These are phyloP conservation scores for Drosophila carrolli DNA, from an alignment of 1,140 invertebrate genomes.

Conservation along the genomic window DNA sequence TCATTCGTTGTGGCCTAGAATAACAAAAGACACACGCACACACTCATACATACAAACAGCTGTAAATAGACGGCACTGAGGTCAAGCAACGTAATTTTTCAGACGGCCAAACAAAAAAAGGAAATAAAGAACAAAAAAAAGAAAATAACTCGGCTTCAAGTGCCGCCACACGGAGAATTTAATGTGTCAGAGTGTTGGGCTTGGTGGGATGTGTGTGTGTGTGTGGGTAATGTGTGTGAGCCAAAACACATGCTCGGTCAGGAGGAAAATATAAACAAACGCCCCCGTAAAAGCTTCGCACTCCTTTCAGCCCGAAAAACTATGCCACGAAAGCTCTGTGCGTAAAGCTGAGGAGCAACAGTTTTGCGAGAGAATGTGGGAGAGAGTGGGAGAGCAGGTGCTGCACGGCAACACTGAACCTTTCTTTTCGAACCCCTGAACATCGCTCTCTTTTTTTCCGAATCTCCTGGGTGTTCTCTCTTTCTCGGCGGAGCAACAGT, in stretches of 20 bases:
- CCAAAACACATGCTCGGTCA: slow-evolving; percentile 65
- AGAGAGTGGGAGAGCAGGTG: slow-evolving; percentile 9
- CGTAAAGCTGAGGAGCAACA: slow-evolving; percentile 75
- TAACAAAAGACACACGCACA: slow-evolving; percentile 56
- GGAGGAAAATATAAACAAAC: slow-evolving; percentile 79
- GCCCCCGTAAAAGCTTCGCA: slow-evolving; percentile 69
- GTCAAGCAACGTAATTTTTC: slow-evolving; percentile 78
- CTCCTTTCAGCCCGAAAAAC: slow-evolving; percentile 52
- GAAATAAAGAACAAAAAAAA: slow-evolving; percentile 16
- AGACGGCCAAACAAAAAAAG: slow-evolving; percentile 67
- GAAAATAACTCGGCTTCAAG: slow-evolving; percentile 51
- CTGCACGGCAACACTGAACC: slow-evolving; percentile 70
- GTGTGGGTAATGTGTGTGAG: slow-evolving; percentile 19
- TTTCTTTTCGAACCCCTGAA: not conserved
- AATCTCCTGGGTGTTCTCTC: slow-evolving; percentile 12
- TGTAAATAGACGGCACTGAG: slow-evolving; percentile 47
- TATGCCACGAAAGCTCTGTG: slow-evolving; percentile 75
- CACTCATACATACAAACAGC: slow-evolving; percentile 9
- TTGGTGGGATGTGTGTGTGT: slow-evolving; percentile 7
- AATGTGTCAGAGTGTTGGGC: slow-evolving; percentile 12
- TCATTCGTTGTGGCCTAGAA: slow-evolving; percentile 71
- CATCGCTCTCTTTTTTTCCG: slow-evolving; percentile 10
- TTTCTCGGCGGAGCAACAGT: slow-evolving; percentile 63
- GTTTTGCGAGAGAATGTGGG: slow-evolving; percentile 35
- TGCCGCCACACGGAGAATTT: slow-evolving; percentile 42